Evolutionary conservation across 2,113 vertebrate species (phyloP), one percentile per base, ranked within the genome.

Genomic region (Sitta europaea): DNA sequence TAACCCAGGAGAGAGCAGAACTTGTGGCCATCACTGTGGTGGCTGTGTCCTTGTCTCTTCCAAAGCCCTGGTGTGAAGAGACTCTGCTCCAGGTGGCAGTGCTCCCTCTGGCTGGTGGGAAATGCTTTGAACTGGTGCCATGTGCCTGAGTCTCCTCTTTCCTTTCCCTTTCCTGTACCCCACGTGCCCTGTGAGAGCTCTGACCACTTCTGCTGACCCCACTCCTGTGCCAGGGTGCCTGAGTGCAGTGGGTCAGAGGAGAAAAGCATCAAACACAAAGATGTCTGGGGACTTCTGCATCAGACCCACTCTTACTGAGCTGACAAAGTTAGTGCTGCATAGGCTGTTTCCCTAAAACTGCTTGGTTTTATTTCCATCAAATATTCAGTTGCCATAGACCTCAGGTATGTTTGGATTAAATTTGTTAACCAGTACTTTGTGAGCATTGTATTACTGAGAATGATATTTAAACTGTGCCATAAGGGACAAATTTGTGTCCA

Each of bases 21-120:
- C 35, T 71, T 74, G 18, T 78, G 36, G 7, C 21, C 0, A 0
- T 43, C 17, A 2, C 31, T 0, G 0, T 48, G 40, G 36, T 42
- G 38, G 11, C 5, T 66, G 16, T 70, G n/a, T 24, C 70, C 43
- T 57, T 53, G 42, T 74, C 38, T 66, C 23, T 50, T 84, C 70
- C 57, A 91, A 35, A 53, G 4, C n/a, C 25, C 11, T n/a, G 28
- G 23, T 71, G 29, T 45, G 47, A 81, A 7, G 33, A 50, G 38
- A 5, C 12, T 55, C 14, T 70, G 23, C 33, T 74, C n/a, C 12
- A 31, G n/a, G 65, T 95, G 88, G 42, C 31, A 35, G 3, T 78
- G 27, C 12, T 78, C 24, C 22, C n/a, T 68, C 20, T 38, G 18
- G 75, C 31, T 92, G 57, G n/a, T 59, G 48, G 33, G 35, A 57